phyloP scores from a whole-genome alignment of 2,888 invertebrate species.

The Cerastis leucographa region DNA sequence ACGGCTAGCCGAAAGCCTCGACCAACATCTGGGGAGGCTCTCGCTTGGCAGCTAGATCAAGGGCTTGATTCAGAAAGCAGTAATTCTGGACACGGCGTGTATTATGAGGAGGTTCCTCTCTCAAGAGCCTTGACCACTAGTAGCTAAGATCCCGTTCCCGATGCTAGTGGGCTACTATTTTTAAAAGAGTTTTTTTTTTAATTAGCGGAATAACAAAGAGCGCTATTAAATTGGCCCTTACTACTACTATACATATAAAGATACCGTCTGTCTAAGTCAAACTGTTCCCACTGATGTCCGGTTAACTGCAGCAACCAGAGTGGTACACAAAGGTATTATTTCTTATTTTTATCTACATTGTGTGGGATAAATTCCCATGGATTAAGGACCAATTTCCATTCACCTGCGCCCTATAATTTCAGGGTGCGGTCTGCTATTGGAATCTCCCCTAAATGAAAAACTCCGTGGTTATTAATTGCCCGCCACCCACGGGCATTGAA shows the following conservation, averaged over 20 bases:
- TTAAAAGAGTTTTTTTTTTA: no score
- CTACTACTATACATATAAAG: neutral
- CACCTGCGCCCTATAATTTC: neutral
- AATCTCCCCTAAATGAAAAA: conserved; percentile 16
- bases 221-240: neutral
- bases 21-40: no score
- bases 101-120: no score
- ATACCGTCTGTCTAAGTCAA: neutral
- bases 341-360: neutral
- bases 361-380: neutral
- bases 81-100: no score
- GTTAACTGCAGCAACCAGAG: neutral
- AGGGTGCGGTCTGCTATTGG: conserved; percentile 9
- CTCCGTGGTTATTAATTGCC: neutral
- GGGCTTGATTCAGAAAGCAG: no score
- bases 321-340: neutral
- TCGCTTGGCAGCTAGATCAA: no score
- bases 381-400: neutral
- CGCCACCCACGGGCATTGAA: neutral
- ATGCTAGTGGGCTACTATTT: no score
- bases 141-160: no score
- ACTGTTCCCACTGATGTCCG: neutral
- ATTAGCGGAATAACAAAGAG: no score
- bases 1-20: no score
- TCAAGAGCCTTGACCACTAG: no score